Evolutionary conservation across 2,113 vertebrate genomes (phyloP).

Genomic region (Cygnus buccinator): DNA sequence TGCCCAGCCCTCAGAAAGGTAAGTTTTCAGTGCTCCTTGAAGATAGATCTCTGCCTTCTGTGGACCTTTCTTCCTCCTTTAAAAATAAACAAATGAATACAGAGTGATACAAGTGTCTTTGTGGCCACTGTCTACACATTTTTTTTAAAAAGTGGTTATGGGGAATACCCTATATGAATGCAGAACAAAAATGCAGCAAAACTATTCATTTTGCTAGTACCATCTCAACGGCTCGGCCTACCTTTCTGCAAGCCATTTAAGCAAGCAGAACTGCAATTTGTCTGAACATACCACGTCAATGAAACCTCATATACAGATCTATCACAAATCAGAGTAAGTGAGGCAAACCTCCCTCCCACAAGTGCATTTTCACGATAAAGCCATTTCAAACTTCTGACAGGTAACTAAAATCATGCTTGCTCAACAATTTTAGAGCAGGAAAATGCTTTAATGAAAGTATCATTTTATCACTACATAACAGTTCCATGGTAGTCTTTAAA

Average conservation of each 20-base stretch:
- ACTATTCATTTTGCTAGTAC: background rate
- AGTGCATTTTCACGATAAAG: background rate
- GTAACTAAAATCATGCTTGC: background rate
- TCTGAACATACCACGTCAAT: background rate
- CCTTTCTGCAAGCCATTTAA: background rate
- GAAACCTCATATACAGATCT: background rate
- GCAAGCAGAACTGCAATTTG: background rate
- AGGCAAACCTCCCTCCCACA: background rate
- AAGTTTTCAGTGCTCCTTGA: constrained; percentile 91
- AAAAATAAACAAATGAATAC: background rate
- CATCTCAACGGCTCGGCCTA: background rate
- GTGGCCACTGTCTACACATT: background rate
- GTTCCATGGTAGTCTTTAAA: background rate
- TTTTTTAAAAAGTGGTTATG: background rate
- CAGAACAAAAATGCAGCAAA: background rate
- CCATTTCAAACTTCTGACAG: background rate
- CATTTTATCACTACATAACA: background rate
- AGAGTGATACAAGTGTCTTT: background rate
- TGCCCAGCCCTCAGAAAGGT: constrained; percentile 91
- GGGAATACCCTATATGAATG: background rate
- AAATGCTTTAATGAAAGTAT: background rate
- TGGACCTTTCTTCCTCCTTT: constrained; percentile 91
- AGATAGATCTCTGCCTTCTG: constrained; percentile 90
- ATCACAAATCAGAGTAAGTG: background rate
- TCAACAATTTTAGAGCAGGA: background rate